Conservation (phyloP, 2,113 vertebrate genomes). For the Galbula dea region DNA sequence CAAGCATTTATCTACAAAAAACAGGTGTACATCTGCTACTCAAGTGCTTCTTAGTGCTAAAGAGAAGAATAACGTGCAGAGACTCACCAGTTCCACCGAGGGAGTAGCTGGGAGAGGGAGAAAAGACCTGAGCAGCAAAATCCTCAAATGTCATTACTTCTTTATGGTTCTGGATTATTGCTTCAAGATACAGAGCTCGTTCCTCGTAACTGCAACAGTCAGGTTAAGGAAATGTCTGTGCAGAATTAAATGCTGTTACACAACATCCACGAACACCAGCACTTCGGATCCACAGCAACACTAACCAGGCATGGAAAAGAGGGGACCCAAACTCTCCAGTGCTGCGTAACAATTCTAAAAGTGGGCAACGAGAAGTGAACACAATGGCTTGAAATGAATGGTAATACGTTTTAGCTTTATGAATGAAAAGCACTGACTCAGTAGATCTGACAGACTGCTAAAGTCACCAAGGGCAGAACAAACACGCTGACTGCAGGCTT, state of each 20-base stretch:
- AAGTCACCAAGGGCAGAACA: neutral
- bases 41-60: slow-evolving; percentile 44
- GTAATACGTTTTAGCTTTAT: neutral
- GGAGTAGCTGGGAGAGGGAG: slow-evolving; percentile 89
- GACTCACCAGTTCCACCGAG: slow-evolving; percentile 91
- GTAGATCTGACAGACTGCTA: neutral
- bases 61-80: slow-evolving; percentile 46
- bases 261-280: accelerated
- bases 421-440: neutral
- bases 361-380: neutral
- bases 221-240: slow-evolving; percentile 77
- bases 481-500: neutral
- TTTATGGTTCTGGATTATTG: slow-evolving; percentile 95
- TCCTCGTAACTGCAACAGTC: slow-evolving; percentile 87
- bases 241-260: neutral
- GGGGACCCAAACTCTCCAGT: neutral
- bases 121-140: slow-evolving; percentile 96
- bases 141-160: slow-evolving; percentile 98
- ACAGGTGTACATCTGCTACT: slow-evolving; percentile 80
- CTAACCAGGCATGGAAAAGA: neutral
- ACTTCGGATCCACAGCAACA: neutral
- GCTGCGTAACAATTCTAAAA: neutral
- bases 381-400: neutral
- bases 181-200: slow-evolving; percentile 93
- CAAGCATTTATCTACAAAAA: slow-evolving; percentile 82